These are phyloP conservation scores for Acronicta leporina DNA, from an alignment of 2,888 invertebrate genomes.

Conservation along the genomic window DNA sequence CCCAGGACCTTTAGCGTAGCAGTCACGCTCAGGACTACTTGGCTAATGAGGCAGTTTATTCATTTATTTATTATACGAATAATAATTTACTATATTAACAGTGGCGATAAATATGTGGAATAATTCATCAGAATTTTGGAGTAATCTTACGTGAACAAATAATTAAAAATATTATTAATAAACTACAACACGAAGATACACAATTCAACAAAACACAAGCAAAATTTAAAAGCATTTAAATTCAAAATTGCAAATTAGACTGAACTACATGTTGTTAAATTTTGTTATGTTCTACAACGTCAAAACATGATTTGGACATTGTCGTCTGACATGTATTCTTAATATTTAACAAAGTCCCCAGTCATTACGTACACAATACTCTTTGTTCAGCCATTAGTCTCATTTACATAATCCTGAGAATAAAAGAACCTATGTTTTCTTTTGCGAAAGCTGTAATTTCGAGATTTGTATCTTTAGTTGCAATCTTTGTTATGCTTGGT, in stretches of 20 bases:
- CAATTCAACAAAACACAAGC: not conserved
- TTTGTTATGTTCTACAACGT: slow-evolving; percentile 20
- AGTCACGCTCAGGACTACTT: no score
- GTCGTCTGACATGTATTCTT: slow-evolving; percentile 26
- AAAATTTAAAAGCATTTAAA: not conserved
- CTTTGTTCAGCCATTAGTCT: slow-evolving; percentile 28
- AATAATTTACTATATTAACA: no score
- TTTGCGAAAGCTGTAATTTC: slow-evolving; percentile 1
- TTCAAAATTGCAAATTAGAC: slow-evolving; percentile 4
- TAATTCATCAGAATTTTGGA: no score
- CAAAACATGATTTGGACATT: slow-evolving; percentile 40
- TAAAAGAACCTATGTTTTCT: slow-evolving; percentile 8
- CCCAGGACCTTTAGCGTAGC: no score
- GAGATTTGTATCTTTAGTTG: not conserved
- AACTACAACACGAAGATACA: not conserved
- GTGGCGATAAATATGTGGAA: no score
- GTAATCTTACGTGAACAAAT: not conserved
- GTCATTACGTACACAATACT: slow-evolving; percentile 29
- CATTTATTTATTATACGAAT: no score
- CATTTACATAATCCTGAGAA: slow-evolving; percentile 38
- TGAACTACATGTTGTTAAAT: not conserved
- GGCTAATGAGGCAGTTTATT: no score
- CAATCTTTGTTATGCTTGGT: not conserved
- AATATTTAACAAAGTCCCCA: slow-evolving; percentile 12
- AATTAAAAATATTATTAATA: not conserved